Evolutionary conservation across 2,797 vertebrate species (phyloP), one percentile per base, ranked within the genome.

Genomic region (Epinephelus awoara): DNA sequence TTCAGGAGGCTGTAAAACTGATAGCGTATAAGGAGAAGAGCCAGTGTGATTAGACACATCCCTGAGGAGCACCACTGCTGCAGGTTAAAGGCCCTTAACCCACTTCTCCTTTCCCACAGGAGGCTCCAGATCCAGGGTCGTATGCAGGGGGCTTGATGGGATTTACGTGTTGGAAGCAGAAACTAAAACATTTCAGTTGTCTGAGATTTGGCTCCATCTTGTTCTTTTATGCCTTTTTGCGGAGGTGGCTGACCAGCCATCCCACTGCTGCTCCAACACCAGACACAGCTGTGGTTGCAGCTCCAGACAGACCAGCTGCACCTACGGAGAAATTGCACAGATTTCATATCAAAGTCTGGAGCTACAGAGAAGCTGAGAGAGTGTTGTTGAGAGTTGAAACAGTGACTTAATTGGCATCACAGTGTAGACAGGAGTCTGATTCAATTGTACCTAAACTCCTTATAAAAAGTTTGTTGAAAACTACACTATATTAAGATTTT

Each of bases 291-390:
- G 67, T 77, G 27, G 52, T 27, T 47, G 65, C 61, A 7, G 64
- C 9, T 15, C 13, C 21, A 1, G 79, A 80, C 51, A 84, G 47
- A 27, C 80, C 82, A 1, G 29, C 78, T 49, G 52, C 50, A 54
- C 77, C 83, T 84, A 13, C 9, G 79, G 19, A 3, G 13, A 46
- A 18, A 56, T 5, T 2, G 47, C 27, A 69, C 27, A 50, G 42
- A 46, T 19, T 50, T 52, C 34, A 34, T 34, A 34, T 34, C 34
- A 34, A 34, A 34, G 34, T 34, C 34, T 34, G 34, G 34, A 34
- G 34, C 34, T 21, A 18, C 61, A 29, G 17, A 47, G 44, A n/a
- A n/a, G 5, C 44, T 10, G 58, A 34, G 7, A 34, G 29, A 61
- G n/a, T 42, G 40, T 42, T 11, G 38, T 40, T 40, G 8, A 40